A percentile compares a stretch with the other conserved stretches of the same genome.
phyloP scores from a whole-genome alignment of 2,113 vertebrate genomes.

The Atherinomorus stipes region DNA sequence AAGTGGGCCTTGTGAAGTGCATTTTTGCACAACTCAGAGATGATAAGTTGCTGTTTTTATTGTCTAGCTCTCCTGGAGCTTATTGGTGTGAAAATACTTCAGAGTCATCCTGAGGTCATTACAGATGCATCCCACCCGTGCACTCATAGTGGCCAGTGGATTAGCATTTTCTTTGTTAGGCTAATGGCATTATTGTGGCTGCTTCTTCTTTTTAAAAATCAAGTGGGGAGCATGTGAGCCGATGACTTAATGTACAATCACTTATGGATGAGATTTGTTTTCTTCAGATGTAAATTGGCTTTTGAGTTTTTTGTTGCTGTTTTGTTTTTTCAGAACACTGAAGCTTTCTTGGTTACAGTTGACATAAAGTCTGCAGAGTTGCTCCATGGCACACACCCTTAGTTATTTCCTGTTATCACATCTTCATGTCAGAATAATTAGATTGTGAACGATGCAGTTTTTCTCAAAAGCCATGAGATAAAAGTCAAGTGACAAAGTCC shows the following conservation, averaged over 20 bases:
- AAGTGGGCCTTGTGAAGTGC: conserved; percentile 11
- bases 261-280: conserved; percentile 39
- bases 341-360: not conserved
- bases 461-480: conserved; percentile 64
- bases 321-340: too few relatives aligned
- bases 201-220: conserved; percentile 33
- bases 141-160: conserved; percentile 62
- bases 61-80: conserved; percentile 63
- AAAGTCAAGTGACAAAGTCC: conserved; percentile 56
- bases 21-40: conserved; percentile 15
- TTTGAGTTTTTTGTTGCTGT: too few relatives aligned
- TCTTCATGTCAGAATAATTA: conserved; percentile 53
- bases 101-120: conserved; percentile 74
- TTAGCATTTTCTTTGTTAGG: conserved; percentile 80
- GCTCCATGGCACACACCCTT: not conserved
- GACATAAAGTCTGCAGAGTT: not conserved
- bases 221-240: conserved; percentile 34
- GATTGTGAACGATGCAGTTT: conserved; percentile 63
- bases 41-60: conserved; percentile 44
- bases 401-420: conserved; percentile 60
- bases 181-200: conserved; percentile 73
- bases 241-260: conserved; percentile 54
- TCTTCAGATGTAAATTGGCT: conserved; percentile 49
- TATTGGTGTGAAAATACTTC: conserved; percentile 77
- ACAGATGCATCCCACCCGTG: conserved; percentile 77